Percentiles rank a stretch among this genome's conserved stretches.
phyloP scores from a whole-genome alignment of 2,797 vertebrate species.

The Sarcoramphus papa region DNA sequence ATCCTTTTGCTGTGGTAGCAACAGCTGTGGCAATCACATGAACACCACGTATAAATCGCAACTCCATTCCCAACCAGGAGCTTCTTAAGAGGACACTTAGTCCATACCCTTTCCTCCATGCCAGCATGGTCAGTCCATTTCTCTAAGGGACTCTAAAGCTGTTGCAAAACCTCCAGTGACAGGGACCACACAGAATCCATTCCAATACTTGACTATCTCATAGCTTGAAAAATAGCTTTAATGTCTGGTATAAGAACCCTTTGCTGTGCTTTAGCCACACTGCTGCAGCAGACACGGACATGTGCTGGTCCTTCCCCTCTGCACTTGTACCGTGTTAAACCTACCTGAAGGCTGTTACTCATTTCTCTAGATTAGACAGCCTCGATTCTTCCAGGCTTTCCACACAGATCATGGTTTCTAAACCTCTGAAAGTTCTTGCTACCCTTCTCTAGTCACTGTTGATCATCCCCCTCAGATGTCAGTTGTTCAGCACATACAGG shows the following conservation, averaged over 20 bases:
- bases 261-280: background rate
- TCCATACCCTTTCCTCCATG: background rate
- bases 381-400: background rate
- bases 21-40: background rate
- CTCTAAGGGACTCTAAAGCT: background rate
- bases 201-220: background rate
- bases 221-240: background rate
- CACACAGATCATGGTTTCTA: background rate
- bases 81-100: background rate
- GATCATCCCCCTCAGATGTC: background rate
- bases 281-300: background rate
- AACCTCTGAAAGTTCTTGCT: background rate
- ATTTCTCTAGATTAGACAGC: background rate
- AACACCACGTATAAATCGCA: background rate
- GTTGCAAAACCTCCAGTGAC: background rate
- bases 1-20: background rate
- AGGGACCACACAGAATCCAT: background rate
- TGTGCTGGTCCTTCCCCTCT: background rate
- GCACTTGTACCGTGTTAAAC: accelerated
- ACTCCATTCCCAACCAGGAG: background rate
- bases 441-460: background rate
- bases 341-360: background rate
- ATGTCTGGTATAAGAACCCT: background rate
- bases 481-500: background rate
- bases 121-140: background rate